These are phyloP conservation scores for Hydractinia echinata DNA, from an alignment of 30 jellyfish, hydroid and myxozoan genomes.

Conservation along the genomic window DNA sequence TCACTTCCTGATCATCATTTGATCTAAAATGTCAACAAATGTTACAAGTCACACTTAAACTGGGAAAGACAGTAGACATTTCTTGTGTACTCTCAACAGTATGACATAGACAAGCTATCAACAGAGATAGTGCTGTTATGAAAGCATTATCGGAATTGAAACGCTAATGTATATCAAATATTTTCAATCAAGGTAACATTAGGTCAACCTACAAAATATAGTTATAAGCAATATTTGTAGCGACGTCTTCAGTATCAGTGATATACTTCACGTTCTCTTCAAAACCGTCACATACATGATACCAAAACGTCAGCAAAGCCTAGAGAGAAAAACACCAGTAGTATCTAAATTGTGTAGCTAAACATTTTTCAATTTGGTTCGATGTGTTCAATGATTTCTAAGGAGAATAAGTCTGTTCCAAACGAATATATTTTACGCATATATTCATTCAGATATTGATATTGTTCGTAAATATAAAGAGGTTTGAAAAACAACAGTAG, in stretches of 20 bases:
- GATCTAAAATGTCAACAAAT: slow-evolving; percentile 43
- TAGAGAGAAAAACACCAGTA: slow-evolving; percentile 4
- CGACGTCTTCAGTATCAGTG: slow-evolving; percentile 89
- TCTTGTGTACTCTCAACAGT: not conserved
- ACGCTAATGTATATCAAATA: no score
- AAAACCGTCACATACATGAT: slow-evolving; percentile 75
- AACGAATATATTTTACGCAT: no score
- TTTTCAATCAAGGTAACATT: not conserved
- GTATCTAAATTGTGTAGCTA: no score
- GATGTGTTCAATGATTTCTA: no score
- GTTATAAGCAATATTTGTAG: slow-evolving; percentile 82
- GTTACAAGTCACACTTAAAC: not conserved
- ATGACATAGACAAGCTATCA: not conserved
- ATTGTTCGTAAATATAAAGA: no score
- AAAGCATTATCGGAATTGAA: no score
- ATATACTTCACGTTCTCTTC: slow-evolving; percentile 74
- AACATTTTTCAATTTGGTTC: no score
- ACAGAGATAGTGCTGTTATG: not conserved
- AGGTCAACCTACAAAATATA: slow-evolving; percentile 69
- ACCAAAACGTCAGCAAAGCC: slow-evolving; percentile 94
- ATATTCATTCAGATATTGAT: no score
- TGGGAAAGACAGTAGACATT: not conserved
- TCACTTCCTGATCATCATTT: slow-evolving; percentile 92
- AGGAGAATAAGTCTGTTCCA: no score
- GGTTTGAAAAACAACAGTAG: no score